phyloP scores from a whole-genome alignment of 2,797 vertebrate species.

The Microctenopoma lineatum region DNA sequence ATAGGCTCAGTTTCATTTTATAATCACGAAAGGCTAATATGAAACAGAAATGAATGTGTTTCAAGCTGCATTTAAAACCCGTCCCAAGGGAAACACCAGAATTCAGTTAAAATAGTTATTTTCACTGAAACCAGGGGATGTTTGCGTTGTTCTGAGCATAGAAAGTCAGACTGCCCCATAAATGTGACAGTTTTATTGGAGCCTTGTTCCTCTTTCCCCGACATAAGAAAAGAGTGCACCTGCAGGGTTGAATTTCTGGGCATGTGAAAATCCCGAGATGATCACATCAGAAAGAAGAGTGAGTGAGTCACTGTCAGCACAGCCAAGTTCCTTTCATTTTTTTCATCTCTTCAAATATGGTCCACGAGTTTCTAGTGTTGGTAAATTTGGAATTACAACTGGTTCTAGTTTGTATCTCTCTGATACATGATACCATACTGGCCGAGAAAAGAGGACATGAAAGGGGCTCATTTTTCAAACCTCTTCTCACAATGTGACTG shows the following conservation, averaged over 20 bases:
- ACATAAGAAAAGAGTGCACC: slow-evolving; percentile 28
- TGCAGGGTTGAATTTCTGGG: slow-evolving; percentile 21
- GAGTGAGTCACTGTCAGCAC: slow-evolving; percentile 3
- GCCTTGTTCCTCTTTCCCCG: slow-evolving; percentile 52
- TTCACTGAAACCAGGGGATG: neutral
- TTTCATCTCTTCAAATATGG: neutral
- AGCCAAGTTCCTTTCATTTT: neutral
- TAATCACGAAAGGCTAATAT: neutral
- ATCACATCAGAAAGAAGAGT: slow-evolving; percentile 24
- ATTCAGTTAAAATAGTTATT: neutral
- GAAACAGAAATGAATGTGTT: neutral
- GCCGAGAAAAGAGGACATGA: neutral
- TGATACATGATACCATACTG: neutral
- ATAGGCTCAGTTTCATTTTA: neutral
- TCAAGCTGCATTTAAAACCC: neutral
- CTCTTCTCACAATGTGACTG: neutral
- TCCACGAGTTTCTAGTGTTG: neutral
- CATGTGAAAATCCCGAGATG: slow-evolving; percentile 16
- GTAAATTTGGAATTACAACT: neutral
- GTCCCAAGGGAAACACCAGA: neutral
- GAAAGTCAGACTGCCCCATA: neutral
- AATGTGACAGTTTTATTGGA: slow-evolving; percentile 14
- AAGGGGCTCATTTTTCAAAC: neutral
- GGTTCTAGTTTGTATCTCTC: neutral
- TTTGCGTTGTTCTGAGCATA: neutral